phyloP scores from a whole-genome alignment of 2,113 vertebrate species.

The Tupaia tana region DNA sequence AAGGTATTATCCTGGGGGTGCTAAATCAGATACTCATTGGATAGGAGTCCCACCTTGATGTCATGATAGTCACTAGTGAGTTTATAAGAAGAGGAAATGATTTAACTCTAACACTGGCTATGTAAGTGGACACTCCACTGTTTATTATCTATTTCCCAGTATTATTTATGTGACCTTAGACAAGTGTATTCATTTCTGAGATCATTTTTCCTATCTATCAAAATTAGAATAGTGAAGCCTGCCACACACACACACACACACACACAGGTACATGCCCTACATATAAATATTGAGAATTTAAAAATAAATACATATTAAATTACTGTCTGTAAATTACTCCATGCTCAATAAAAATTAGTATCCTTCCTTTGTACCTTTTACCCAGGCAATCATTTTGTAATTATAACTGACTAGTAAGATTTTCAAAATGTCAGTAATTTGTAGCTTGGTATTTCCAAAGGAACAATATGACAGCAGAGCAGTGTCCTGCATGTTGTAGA shows the following conservation, averaged over 20 bases:
- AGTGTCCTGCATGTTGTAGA: background rate
- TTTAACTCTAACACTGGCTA: background rate
- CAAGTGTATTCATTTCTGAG: constrained; percentile 18
- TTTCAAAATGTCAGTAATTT: constrained; percentile 25
- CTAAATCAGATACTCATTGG: background rate
- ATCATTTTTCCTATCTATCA: background rate
- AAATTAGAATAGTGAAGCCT: background rate
- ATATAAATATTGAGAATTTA: background rate
- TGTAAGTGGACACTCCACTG: background rate
- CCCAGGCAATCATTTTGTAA: background rate
- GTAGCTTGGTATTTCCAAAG: constrained; percentile 47
- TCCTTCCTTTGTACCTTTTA: constrained; percentile 6
- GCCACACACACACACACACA: background rate
- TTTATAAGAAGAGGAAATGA: background rate
- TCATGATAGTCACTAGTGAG: background rate
- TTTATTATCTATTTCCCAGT: background rate
- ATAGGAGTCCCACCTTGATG: background rate
- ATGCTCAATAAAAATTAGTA: constrained; percentile 32
- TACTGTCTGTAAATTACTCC: background rate
- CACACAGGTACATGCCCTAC: background rate
- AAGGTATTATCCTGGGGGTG: background rate
- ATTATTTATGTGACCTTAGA: background rate
- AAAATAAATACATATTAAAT: background rate
- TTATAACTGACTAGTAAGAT: background rate
- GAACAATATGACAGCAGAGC: background rate